Base-by-base conservation (phyloP, 2,888 invertebrate species). In the Agonopterix arenella region DNA sequence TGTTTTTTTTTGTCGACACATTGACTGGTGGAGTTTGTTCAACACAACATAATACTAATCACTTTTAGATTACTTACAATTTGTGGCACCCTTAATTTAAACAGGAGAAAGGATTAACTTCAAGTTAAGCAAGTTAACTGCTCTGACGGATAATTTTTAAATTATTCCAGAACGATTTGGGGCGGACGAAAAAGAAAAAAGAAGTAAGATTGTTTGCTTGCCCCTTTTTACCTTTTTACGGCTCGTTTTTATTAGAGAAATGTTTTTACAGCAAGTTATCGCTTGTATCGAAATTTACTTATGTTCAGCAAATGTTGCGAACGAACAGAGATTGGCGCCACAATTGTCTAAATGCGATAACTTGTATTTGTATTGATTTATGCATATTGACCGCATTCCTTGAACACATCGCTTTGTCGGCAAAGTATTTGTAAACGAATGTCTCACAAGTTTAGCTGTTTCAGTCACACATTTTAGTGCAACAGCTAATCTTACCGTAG, bases 121-220 rank as follows among this genome's bases (percentile, higher is more conserved):
- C 13, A 16, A 46, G 11, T 18, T 18, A 46, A 4, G 7, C 28
- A 28, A 28, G 28, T 38, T 13, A 45, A 46, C 61, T 68, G 67
- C 66, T 73, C 78, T 85, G 83, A 85, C 64, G 74, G 69, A 77
- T 78, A 74, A 79, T 83, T 80, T 88, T 89, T 85, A 83, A 88
- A 84, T 75, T 76, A 93, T 94, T 94, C 91, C 94, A 94, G 94
- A 93, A 92, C 92, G 93, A 93, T 94, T 95, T 95, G 95, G 96
- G 96, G 95, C 95, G 96, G 94, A 95, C 95, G 96, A 96, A 96
- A 96, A 96, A 96, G 95, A 96, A 96, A 95, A 96, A 96, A 96
- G 96, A 96, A 96, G 96, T 96, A 96, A 96, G 96, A 94, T 91
- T 92, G 92, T 90, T 90, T 89, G 90, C 80, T 89, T 89, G 89